Base-by-base conservation (phyloP, 1,140 invertebrate genomes). In the Microplitis demolitor region DNA sequence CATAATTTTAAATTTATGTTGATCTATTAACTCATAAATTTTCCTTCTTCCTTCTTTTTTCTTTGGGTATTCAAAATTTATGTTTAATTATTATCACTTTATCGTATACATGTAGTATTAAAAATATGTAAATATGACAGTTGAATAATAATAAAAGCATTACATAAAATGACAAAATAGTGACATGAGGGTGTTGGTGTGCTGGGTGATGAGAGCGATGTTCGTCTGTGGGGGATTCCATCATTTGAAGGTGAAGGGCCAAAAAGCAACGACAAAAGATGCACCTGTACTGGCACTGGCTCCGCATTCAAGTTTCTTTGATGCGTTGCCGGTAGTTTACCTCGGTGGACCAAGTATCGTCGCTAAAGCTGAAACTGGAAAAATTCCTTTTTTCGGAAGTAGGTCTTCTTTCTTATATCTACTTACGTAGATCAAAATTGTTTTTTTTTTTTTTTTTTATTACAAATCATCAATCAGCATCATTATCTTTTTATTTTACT, bases 241-340 rank as follows among this genome's bases (percentile, higher is more conserved):
- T 76, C 90, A 90, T 80, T 87, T 95, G 71, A 91, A 88, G 77
- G 88, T 92, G 54, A 92, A 91, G 81, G 94, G 94, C 56, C 87
- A 88, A 71, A 88, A 89, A 78, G 92, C 91, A 14, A 82, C 88
- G 2, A 76, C 89, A 13, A 89, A 91, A 74, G 92, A 95, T 75
- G 96, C 96, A 1, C 94, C 95, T 3, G 92, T 98, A 73, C 86
- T 97, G 69, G 93, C 92, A n/a, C 90, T 96, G 61, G 95, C 95
- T 16, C 96, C 96, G 5, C 96, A 98, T 85, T 97, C 96, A 24
- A 93, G 93, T 69, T 97, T 94, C 90, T 94, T 96, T 87, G 96
- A 97, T 87, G 93, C 94, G 67, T 90, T 97, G 73, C 90, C 93
- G 73, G 92, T 95, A 72, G 91, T 95, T 73, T 90, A 92, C 76